Evolutionary conservation across 1,140 invertebrate species (phyloP), one percentile per base, ranked within the genome.

Genomic region (Oryctes rhinoceros): DNA sequence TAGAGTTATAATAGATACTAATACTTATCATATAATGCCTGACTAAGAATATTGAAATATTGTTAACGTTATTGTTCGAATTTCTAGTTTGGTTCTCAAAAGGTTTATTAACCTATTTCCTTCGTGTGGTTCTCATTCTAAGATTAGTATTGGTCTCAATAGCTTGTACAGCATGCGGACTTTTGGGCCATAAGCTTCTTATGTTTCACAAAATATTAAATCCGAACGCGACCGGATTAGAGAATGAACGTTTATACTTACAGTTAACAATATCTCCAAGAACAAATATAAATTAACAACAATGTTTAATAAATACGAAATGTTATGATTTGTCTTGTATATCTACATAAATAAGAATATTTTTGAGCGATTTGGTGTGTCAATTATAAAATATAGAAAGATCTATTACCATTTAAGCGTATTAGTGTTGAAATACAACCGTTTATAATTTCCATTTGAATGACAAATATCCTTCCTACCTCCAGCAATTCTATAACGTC

Each of bases 31-130:
- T 67, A 24, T 67, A 67, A 67, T 67, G 65, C 20, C n/a, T 67
- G 65, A 67, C 65, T 67, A 24, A 67, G 5, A 24, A 67, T 67
- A 24, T 67, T 67, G 65, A 24, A 35, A 67, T 67, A 67, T 13
- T 67, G 65, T 67, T 67, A 67, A 24, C 65, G 20, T 53, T 3
- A 44, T 44, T 44, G 39, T 44, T 4, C 5, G 39, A 44, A 44
- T 5, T 10, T 44, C 1, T 44, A 7, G 9, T 1, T 10, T 44
- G 39, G 9, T 44, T 7, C 9, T 44, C 39, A 44, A 44, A 44
- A 44, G 39, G 5, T 44, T 44, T 44, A 44, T 5, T 44, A 1
- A 30, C 24, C 24, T 44, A 10, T 44, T 10, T 44, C 9, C 39
- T 44, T 44, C 39, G 5, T 5, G 39, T 30, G 9, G 39, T 44